Conservation (phyloP, 2,797 vertebrate genomes). For the Corythornis leucogaster region DNA sequence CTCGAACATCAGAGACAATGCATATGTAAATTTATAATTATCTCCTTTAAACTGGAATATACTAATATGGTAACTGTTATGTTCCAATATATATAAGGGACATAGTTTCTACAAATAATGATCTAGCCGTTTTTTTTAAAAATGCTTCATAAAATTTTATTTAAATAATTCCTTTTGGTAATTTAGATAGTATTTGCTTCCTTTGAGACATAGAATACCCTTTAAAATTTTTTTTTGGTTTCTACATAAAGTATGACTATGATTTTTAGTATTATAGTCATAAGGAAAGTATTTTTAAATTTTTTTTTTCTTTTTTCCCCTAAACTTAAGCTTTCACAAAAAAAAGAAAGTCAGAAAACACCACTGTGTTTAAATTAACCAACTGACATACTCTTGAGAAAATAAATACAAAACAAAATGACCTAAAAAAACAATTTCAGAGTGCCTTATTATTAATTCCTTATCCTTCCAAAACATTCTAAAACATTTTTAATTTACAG, state of each 20-base stretch:
- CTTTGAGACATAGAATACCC: too few relatives aligned
- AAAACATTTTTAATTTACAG: slow-evolving; percentile 46
- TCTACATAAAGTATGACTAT: background rate
- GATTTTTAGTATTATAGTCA: background rate
- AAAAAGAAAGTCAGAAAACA: background rate
- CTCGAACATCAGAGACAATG: background rate
- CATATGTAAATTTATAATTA: background rate
- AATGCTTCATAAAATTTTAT: too few relatives aligned
- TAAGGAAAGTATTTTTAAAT: background rate
- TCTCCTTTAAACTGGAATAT: background rate
- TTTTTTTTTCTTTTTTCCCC: background rate
- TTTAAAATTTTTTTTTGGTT: too few relatives aligned
- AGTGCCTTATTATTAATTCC: background rate
- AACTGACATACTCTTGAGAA: background rate
- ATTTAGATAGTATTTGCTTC: too few relatives aligned
- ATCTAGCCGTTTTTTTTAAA: background rate
- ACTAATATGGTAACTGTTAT: background rate
- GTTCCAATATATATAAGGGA: background rate
- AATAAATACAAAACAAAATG: background rate
- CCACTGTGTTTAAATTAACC: background rate
- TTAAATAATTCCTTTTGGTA: too few relatives aligned
- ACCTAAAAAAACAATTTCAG: background rate
- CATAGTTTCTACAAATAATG: background rate
- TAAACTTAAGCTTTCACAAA: background rate
- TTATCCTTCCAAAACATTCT: background rate